Base-by-base conservation (phyloP, 2,888 invertebrate genomes). In the Drosophila aldrichi region DNA sequence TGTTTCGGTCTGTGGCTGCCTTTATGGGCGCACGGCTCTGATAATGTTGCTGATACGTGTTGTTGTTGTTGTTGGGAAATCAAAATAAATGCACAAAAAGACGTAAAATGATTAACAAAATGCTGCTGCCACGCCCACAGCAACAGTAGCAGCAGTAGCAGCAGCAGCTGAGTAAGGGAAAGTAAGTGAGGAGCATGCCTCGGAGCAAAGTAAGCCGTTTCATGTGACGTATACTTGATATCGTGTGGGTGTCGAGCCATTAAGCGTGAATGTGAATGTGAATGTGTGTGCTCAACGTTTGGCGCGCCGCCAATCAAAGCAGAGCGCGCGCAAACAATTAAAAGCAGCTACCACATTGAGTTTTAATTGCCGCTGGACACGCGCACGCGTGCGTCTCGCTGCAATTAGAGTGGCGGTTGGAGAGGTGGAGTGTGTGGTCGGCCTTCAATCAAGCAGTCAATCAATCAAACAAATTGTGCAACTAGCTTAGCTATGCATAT, bases 341-440 rank as follows among this genome's bases (percentile, higher is more conserved):
- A 86, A 86, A 74, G 70, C 76, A 70, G 70, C 69, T 57, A 46
- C 69, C 70, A 62, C 83, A 74, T 76, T 71, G 70, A 64, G 67
- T 79, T 86, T 81, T 88, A 88, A 84, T 84, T 84, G 89, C 89
- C 48, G 52, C 74, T 59, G 81, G 82, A 88, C 84, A 84, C 87
- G 84, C 81, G 84, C n/a, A n/a, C 81, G 32, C 48, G 36, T 60
- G 1, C n/a, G 20, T 54, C 18, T 34, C n/a, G 14, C 36, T 71
- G 63, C 61, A 70, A 52, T 51, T 46, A 41, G 41, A 18, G 46
- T 9, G 29, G 34, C 36, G 29, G 34, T 16, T 7, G 16, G 36
- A 7, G 36, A 3, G 14, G 36, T 0, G 36, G 14, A 14, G 36
- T 4, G 4, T 4, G 32, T 3, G 12, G 34, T 9, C 55, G 52